A percentile compares a stretch with the other conserved stretches of the same genome.
These are phyloP conservation scores for Asobara japonica DNA, from an alignment of 1,140 invertebrate species.

Conservation along the genomic window DNA sequence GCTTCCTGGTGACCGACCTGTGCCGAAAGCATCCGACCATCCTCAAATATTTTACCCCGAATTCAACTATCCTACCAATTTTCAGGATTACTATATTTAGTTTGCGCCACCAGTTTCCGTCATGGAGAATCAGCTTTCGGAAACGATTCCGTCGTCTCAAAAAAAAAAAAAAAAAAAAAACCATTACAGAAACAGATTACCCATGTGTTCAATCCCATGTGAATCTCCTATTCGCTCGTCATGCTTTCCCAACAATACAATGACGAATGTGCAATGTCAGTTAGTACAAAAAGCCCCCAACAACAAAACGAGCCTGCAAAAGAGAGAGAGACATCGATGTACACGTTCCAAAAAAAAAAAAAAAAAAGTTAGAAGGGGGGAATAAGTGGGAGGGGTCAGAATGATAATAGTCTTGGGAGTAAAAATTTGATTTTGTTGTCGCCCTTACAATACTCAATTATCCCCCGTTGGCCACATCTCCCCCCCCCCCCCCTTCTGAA, in stretches of 20 bases:
- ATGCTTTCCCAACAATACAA: conserved; percentile 25
- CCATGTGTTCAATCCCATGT: neutral
- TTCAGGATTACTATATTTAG: too few relatives aligned
- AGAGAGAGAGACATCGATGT: conserved; percentile 5
- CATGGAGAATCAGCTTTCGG: too few relatives aligned
- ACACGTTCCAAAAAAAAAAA: neutral
- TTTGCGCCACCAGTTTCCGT: too few relatives aligned
- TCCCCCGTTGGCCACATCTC: conserved; percentile 46
- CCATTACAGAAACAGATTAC: neutral
- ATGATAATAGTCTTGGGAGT: conserved; percentile 34
- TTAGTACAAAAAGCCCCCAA: conserved; percentile 2
- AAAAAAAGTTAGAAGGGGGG: conserved; percentile 25
- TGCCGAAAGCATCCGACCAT: too few relatives aligned
- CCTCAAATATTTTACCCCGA: too few relatives aligned
- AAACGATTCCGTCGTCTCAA: too few relatives aligned
- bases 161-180: too few relatives aligned
- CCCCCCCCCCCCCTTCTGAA: conserved; percentile 34
- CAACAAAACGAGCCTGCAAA: neutral
- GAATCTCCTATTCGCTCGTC: neutral
- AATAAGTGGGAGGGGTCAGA: conserved; percentile 27
- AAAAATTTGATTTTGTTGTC: conserved; percentile 59
- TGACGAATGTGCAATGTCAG: conserved; percentile 18
- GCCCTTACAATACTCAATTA: conserved; percentile 60
- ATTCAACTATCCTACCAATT: too few relatives aligned
- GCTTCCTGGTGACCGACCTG: too few relatives aligned